Conservation (phyloP, 2,888 invertebrate species). For the Catocala fraxini region DNA sequence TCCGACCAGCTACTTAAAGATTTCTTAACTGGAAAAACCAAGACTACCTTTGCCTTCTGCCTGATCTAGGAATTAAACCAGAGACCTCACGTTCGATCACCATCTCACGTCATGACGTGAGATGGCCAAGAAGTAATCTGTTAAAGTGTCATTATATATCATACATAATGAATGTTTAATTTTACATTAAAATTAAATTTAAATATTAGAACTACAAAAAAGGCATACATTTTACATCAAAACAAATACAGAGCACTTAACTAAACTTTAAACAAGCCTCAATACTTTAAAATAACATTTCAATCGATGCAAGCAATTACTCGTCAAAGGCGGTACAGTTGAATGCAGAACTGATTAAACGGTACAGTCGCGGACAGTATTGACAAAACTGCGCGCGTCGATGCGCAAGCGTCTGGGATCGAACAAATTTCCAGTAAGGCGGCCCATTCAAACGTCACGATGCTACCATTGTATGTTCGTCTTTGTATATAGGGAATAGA, state of each 20-base stretch:
- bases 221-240: background rate
- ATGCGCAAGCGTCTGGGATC: conserved; percentile 72
- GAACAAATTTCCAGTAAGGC: conserved; percentile 82
- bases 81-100: too few relatives aligned
- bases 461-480: conserved; percentile 74
- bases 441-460: conserved; percentile 82
- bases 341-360: conserved; percentile 84
- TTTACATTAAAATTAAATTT: background rate
- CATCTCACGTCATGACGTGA: too few relatives aligned
- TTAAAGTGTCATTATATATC: too few relatives aligned
- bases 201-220: background rate
- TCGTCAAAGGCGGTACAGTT: conserved; percentile 85
- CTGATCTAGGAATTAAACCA: too few relatives aligned
- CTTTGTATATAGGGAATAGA: conserved; percentile 56
- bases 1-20: too few relatives aligned
- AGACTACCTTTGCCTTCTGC: too few relatives aligned
- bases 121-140: too few relatives aligned
- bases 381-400: conserved; percentile 78
- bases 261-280: conserved; percentile 25
- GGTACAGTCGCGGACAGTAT: conserved; percentile 78
- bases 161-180: too few relatives aligned
- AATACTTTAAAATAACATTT: conserved; percentile 69
- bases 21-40: too few relatives aligned
- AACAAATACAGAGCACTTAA: conserved; percentile 31
- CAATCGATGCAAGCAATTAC: conserved; percentile 85